Conservation (phyloP, 2,113 vertebrate species). For the Pavo muticus region DNA sequence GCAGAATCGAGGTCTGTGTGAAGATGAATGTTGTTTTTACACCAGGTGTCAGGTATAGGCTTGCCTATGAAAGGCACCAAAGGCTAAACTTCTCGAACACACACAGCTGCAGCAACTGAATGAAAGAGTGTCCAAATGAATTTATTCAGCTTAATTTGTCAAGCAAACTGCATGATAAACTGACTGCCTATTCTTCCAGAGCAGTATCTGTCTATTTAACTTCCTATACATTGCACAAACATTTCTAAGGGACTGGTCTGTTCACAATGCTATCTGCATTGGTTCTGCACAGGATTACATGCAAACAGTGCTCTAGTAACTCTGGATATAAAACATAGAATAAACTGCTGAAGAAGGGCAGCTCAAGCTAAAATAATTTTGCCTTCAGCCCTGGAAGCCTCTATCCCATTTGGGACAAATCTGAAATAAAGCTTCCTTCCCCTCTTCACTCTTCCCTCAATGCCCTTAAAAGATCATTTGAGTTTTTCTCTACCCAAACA, state of each 20-base stretch:
- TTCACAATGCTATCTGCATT: neutral
- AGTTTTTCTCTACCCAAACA: neutral
- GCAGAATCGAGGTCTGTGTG: neutral
- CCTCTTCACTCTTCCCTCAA: neutral
- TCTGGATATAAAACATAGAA: neutral
- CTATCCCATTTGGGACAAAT: neutral
- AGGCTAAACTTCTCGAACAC: neutral
- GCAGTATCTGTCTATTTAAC: neutral
- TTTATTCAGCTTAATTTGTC: neutral
- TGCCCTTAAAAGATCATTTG: neutral
- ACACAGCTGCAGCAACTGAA: neutral
- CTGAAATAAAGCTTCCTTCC: neutral
- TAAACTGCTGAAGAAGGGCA: neutral
- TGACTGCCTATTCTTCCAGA: neutral
- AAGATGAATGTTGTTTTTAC: neutral
- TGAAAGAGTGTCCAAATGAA: neutral
- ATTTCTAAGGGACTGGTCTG: neutral
- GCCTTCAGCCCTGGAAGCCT: neutral
- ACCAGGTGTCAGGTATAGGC: neutral
- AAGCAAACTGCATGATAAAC: neutral
- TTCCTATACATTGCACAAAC: neutral
- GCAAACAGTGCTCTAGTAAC: neutral
- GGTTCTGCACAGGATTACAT: neutral
- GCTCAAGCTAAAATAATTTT: neutral
- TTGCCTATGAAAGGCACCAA: neutral